Percentiles rank a stretch among this genome's conserved stretches.
Conservation (phyloP, 2,797 vertebrate species). For the Sebastes taczanowskii region DNA sequence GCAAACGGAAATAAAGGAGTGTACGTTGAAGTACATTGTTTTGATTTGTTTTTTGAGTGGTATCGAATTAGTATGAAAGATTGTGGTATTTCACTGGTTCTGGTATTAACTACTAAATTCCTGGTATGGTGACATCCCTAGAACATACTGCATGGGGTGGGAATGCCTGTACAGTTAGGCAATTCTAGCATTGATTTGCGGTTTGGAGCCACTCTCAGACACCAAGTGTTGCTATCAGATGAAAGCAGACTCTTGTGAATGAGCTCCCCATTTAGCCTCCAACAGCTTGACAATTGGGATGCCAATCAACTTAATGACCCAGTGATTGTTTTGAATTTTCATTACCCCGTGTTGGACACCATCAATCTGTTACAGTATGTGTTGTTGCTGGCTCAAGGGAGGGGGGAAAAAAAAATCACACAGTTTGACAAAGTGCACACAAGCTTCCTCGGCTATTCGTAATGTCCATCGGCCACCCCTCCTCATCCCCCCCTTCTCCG, state of each 20-base stretch:
- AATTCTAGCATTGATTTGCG: not conserved
- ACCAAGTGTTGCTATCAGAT: slow-evolving; percentile 12
- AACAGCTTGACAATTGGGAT: slow-evolving; percentile 89
- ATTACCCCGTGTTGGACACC: slow-evolving; percentile 87
- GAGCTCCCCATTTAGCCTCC: slow-evolving; percentile 84
- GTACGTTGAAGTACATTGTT: too few species aligned
- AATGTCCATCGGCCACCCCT: slow-evolving; percentile 59
- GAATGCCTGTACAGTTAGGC: not conserved
- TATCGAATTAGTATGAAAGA: not conserved
- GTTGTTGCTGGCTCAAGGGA: slow-evolving; percentile 84
- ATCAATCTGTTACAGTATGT: slow-evolving; percentile 87
- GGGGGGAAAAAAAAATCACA: slow-evolving; percentile 77
- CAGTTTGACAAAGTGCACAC: slow-evolving; percentile 87
- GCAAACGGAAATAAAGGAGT: too few species aligned
- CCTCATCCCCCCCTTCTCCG: slow-evolving; percentile 49
- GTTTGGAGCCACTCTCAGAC: slow-evolving; percentile 21
- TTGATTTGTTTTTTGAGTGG: too few species aligned
- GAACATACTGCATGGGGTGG: not conserved
- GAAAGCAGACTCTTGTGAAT: slow-evolving; percentile 86
- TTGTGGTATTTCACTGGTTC: not conserved
- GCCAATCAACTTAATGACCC: slow-evolving; percentile 90
- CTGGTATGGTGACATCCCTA: too few species aligned
- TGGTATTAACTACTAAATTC: not conserved
- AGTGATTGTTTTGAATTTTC: slow-evolving; percentile 88
- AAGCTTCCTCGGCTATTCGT: slow-evolving; percentile 84